Percentiles rank a stretch among this genome's conserved stretches.
Conservation (phyloP, 2,797 vertebrate genomes). For the Rhynchonycteris naso region DNA sequence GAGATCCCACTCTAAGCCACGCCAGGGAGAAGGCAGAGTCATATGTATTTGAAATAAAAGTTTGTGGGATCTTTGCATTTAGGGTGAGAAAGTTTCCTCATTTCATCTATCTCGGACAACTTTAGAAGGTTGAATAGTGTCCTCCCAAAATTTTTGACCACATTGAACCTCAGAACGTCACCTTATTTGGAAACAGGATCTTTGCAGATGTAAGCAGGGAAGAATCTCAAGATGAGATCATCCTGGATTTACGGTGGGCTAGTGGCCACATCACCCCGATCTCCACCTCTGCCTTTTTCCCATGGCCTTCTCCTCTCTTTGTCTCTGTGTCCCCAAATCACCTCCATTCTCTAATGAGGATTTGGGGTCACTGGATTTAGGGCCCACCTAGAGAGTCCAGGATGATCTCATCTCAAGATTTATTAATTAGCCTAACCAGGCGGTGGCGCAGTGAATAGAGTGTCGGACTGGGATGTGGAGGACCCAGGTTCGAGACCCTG, state of each 20-base stretch:
- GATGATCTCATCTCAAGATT: not conserved
- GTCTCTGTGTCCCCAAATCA: not conserved
- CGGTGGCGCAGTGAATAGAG: too few species aligned
- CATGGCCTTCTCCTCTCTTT: not conserved
- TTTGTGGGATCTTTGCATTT: not conserved
- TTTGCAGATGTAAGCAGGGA: not conserved
- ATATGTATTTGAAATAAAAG: not conserved
- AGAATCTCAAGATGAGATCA: not conserved
- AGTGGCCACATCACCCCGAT: not conserved
- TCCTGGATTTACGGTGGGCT: not conserved
- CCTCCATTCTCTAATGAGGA: not conserved
- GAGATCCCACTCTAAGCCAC: not conserved
- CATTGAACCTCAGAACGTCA: not conserved
- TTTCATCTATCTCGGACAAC: not conserved
- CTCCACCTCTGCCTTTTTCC: not conserved
- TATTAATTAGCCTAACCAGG: too few species aligned
- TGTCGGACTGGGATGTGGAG: too few species aligned
- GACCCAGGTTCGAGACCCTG: too few species aligned
- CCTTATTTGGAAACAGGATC: not conserved
- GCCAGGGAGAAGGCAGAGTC: not conserved
- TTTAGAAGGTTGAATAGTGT: not conserved
- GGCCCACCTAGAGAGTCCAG: not conserved
- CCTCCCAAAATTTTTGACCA: not conserved
- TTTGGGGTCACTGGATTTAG: not conserved
- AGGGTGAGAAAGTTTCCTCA: not conserved